These are phyloP conservation scores for Pterois miles DNA, from an alignment of 2,797 vertebrate species.

Conservation along the genomic window DNA sequence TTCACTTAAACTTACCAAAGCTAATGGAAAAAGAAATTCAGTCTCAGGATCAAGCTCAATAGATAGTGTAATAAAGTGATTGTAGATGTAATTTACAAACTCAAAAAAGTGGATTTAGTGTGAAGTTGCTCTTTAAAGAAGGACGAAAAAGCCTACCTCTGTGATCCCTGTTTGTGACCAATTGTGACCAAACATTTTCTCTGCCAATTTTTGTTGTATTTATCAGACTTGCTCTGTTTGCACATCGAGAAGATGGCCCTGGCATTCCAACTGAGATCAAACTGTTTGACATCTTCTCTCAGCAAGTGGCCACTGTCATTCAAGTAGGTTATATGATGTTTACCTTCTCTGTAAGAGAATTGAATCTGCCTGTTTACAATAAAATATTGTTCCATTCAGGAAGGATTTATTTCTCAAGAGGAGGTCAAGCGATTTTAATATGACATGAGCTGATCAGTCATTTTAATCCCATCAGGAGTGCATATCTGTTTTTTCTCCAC, in stretches of 20 bases:
- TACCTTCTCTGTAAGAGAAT: neutral
- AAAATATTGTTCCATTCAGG: too few relatives aligned
- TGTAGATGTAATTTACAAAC: neutral
- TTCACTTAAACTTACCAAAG: neutral
- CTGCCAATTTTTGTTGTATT: constrained; percentile 51
- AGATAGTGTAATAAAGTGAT: neutral
- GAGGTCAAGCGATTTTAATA: too few relatives aligned
- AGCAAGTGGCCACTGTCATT: constrained; percentile 98
- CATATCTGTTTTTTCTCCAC: neutral
- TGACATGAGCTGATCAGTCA: neutral
- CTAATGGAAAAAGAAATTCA: neutral
- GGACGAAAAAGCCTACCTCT: neutral
- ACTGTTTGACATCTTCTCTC: constrained; percentile 98
- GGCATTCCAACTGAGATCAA: constrained; percentile 98
- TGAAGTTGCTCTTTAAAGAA: neutral
- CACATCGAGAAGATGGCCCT: constrained; percentile 98
- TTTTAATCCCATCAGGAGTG: neutral
- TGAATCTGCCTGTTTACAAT: neutral
- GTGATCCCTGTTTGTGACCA: neutral
- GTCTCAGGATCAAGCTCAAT: neutral
- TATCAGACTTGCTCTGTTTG: constrained; percentile 94
- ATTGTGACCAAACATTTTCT: neutral
- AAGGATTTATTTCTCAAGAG: neutral
- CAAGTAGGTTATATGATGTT: constrained; percentile 80
- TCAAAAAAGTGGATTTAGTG: neutral